phyloP scores from a whole-genome alignment of 92 coral and sea anemone species.

The Zoanthus gigantus region DNA sequence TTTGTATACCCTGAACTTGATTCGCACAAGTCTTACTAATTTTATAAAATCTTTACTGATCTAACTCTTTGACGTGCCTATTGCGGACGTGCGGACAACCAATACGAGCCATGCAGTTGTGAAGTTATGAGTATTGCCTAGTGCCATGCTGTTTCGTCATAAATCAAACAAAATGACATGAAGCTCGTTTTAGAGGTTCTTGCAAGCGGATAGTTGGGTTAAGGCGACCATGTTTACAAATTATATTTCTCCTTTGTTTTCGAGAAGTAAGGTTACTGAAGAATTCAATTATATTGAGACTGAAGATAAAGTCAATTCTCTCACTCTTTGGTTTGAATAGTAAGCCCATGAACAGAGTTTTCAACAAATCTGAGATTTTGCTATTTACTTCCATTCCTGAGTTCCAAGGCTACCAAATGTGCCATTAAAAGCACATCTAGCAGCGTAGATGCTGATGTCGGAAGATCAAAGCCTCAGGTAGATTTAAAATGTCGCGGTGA shows the following conservation, averaged over 20 bases:
- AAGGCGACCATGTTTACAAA: neutral
- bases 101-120: neutral
- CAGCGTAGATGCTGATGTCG: too few species aligned
- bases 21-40: neutral
- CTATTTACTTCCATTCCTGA: neutral
- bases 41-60: neutral
- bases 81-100: neutral
- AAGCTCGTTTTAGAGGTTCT: neutral
- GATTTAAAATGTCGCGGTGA: too few species aligned
- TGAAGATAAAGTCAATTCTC: neutral
- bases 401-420: neutral
- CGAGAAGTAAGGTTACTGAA: constrained; percentile 18
- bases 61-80: neutral
- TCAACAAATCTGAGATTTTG: neutral
- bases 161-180: neutral
- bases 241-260: neutral
- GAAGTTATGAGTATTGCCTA: neutral
- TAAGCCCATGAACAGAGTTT: too few species aligned
- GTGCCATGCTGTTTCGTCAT: neutral
- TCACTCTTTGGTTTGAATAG: neutral
- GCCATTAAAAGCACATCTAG: neutral
- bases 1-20: neutral
- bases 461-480: too few species aligned
- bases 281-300: neutral
- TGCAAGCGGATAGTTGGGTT: neutral